These are phyloP conservation scores for Enteromius treurensis DNA, from an alignment of 2,797 vertebrate species.

Conservation along the genomic window DNA sequence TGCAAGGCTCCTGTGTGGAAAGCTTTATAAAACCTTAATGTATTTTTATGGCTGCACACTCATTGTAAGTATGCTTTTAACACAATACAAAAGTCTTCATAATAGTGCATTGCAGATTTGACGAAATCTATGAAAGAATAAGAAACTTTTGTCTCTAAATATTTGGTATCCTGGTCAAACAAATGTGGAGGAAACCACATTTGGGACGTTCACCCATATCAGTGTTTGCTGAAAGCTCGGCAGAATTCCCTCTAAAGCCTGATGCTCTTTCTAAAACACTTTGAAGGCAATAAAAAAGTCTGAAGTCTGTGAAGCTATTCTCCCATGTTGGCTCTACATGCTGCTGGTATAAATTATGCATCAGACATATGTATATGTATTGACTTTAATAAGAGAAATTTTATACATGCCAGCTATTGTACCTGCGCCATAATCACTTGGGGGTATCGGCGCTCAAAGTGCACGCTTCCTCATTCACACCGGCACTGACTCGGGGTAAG, in stretches of 20 bases:
- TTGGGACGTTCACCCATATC: conserved; percentile 49
- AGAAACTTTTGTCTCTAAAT: conserved; percentile 3
- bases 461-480: conserved; percentile 49
- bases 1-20: not conserved
- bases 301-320: conserved; percentile 70
- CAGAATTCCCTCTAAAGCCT: conserved; percentile 48
- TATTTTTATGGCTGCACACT: conserved; percentile 16
- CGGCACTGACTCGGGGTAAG: conserved; percentile 40
- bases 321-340: conserved; percentile 71
- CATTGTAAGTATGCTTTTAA: not conserved
- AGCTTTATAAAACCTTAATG: conserved; percentile 24
- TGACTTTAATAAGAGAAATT: conserved; percentile 81
- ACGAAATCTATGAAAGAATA: conserved; percentile 14
- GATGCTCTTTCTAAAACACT: conserved; percentile 67
- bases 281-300: conserved; percentile 74
- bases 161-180: conserved; percentile 54
- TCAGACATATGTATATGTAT: conserved; percentile 81
- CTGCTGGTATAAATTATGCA: conserved; percentile 83
- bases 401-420: conserved; percentile 76
- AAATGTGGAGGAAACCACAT: conserved; percentile 37
- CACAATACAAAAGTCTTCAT: conserved; percentile 11
- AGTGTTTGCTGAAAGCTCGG: conserved; percentile 50
- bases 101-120: not conserved
- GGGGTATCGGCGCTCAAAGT: conserved; percentile 69
- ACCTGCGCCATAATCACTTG: conserved; percentile 75